These are phyloP conservation scores for Syrrhaptes paradoxus DNA, from an alignment of 2,113 vertebrate species.

Conservation along the genomic window DNA sequence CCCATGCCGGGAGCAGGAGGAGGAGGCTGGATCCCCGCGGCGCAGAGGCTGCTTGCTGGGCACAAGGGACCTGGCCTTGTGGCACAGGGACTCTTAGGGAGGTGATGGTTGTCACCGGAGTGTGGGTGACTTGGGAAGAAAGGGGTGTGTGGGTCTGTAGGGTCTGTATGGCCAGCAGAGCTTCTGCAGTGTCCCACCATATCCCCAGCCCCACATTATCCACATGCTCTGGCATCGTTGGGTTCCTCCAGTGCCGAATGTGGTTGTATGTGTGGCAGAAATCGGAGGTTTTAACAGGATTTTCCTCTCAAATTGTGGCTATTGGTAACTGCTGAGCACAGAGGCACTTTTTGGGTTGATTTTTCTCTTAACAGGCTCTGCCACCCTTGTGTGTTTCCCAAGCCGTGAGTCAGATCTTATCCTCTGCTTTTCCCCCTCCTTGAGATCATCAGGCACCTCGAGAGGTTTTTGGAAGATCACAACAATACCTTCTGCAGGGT, in stretches of 20 bases:
- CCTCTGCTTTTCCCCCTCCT: background rate
- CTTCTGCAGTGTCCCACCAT: background rate
- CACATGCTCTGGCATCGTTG: rapidly evolving
- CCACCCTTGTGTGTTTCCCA: background rate
- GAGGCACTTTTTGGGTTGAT: background rate
- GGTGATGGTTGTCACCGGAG: background rate
- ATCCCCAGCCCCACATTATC: background rate
- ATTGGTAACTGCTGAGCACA: background rate
- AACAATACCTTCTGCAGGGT: background rate
- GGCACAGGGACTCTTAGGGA: background rate
- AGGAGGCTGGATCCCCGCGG: background rate
- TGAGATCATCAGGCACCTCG: background rate
- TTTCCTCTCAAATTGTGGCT: background rate
- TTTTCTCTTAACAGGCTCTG: background rate
- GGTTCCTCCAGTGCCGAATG: rapidly evolving
- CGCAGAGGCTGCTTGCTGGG: background rate
- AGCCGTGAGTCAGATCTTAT: slow-evolving; percentile 14
- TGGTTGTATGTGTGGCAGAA: background rate
- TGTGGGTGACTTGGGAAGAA: background rate
- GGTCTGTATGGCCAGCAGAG: background rate
- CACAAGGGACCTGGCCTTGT: background rate
- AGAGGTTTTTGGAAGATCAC: background rate
- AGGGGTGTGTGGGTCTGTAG: background rate
- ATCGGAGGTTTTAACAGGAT: background rate
- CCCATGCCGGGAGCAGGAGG: background rate